Evolutionary conservation across 1,140 invertebrate genomes (phyloP), one percentile per base, ranked within the genome.

Genomic region (Leptinotarsa texana): DNA sequence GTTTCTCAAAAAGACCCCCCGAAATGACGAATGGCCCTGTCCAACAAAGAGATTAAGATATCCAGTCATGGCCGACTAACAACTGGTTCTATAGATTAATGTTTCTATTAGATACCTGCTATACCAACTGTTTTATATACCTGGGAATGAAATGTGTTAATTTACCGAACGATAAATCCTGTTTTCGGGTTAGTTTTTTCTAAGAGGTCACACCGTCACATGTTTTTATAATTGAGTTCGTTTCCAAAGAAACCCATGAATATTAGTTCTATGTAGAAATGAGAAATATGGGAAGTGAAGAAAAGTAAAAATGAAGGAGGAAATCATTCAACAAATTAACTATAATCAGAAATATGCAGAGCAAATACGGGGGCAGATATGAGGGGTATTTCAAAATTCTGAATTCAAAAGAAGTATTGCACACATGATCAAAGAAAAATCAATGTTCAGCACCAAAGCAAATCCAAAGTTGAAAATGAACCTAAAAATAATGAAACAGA

Each of bases 41-140:
- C 75, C 49, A 74, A 80, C 79, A 80, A 80, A 80, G 77, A 80
- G 79, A 80, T 80, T 78, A 76, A 80, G 77, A 80, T 78, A 80
- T 80, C 73, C 77, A 78, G 71, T 69, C 66, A 78, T 74, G 71
- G 77, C 75, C 67, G 71, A 74, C 63, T 57, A 72, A 78, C 57
- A 77, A 80, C 79, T 75, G 79, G 77, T 80, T 78, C 76, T 73
- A 74, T 77, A 77, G 77, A 80, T 80, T 77, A 75, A 80, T 80
- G 77, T 78, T 76, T 77, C 74, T 78, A 80, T 76, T 78, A 78
- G 73, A 78, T 69, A 77, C 69, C 63, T 72, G 70, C 71, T 73
- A 42, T 76, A 69, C 75, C 63, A 68, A 73, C 66, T 68, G 61
- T 73, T 65, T 61, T 51, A 68, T 68, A 49, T 69, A 69, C 71